Evolutionary conservation across 2,888 invertebrate genomes (phyloP).

Genomic region (Thecophora atra): DNA sequence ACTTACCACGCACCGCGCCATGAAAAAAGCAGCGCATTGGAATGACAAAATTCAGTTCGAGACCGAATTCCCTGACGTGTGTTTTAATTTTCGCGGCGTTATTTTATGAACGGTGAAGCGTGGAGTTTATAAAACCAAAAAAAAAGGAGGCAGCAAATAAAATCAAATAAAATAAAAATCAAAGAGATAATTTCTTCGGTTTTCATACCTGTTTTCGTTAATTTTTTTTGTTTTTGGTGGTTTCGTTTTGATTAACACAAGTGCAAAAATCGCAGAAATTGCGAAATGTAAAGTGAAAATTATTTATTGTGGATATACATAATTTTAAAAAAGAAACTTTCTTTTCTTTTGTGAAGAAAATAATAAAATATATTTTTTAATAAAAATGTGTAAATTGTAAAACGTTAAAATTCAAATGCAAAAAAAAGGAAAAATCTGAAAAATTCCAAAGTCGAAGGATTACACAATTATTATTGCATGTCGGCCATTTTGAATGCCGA

Average conservation of each 20-base stretch:
- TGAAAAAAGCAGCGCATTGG: slow-evolving; percentile 23
- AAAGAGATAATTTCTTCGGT: slow-evolving; percentile 6
- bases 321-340: background rate
- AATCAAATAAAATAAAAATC: slow-evolving; percentile 13
- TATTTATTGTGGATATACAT: background rate
- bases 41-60: slow-evolving; percentile 54
- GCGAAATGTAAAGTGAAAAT: background rate
- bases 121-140: slow-evolving; percentile 36
- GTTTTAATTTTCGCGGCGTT: slow-evolving; percentile 54
- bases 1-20: slow-evolving; percentile 16
- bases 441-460: slow-evolving; percentile 44
- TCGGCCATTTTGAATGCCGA: slow-evolving; percentile 57
- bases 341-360: no score
- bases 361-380: no score
- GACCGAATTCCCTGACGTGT: slow-evolving; percentile 64
- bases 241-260: slow-evolving; percentile 6
- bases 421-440: background rate
- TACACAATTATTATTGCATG: slow-evolving; percentile 56
- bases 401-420: background rate
- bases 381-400: background rate
- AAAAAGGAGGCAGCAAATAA: slow-evolving; percentile 47
- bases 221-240: no score
- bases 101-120: slow-evolving; percentile 46
- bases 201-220: slow-evolving; percentile 5
- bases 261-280: background rate